phyloP scores from a whole-genome alignment of 1,140 invertebrate species.

The Meloidogyne hapla region DNA sequence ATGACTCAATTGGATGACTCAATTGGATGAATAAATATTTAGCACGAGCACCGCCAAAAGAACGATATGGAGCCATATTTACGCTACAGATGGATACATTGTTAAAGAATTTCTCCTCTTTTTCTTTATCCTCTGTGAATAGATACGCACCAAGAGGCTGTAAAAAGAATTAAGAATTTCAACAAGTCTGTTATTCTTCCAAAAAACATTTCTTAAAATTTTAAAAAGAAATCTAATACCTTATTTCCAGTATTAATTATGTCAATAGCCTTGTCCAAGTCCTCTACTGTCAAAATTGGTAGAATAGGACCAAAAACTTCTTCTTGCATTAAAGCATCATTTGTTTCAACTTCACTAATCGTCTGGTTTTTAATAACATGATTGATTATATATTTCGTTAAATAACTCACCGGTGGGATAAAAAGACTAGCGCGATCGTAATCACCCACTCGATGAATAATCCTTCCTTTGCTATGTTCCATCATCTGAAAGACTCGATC shows the following conservation, averaged over 20 bases:
- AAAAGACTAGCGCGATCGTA: constrained; percentile 48
- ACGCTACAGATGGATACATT: constrained; percentile 80
- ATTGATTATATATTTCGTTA: too few relatives aligned
- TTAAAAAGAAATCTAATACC: constrained; percentile 15
- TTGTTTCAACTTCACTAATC: constrained; percentile 55
- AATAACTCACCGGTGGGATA: constrained; percentile 47
- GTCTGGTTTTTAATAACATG: background rate
- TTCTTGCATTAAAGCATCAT: constrained; percentile 56
- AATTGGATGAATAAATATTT: too few relatives aligned
- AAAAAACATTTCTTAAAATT: too few relatives aligned
- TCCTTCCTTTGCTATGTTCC: constrained; percentile 37
- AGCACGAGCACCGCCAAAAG: too few relatives aligned
- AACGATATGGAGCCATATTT: too few relatives aligned
- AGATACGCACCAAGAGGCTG: constrained; percentile 42
- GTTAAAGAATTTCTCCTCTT: constrained; percentile 33
- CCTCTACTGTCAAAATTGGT: constrained; percentile 37
- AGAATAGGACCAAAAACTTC: constrained; percentile 53
- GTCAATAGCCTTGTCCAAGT: constrained; percentile 48
- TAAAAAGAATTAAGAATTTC: constrained; percentile 68
- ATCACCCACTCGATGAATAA: constrained; percentile 53
- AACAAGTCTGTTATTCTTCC: constrained; percentile 68
- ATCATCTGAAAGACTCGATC: constrained; percentile 55
- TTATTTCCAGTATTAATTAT: constrained; percentile 45
- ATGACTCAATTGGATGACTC: too few relatives aligned
- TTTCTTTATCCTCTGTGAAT: constrained; percentile 41